These are phyloP conservation scores for Eupleurogrammus muticus DNA, from an alignment of 2,797 vertebrate genomes.

Conservation along the genomic window DNA sequence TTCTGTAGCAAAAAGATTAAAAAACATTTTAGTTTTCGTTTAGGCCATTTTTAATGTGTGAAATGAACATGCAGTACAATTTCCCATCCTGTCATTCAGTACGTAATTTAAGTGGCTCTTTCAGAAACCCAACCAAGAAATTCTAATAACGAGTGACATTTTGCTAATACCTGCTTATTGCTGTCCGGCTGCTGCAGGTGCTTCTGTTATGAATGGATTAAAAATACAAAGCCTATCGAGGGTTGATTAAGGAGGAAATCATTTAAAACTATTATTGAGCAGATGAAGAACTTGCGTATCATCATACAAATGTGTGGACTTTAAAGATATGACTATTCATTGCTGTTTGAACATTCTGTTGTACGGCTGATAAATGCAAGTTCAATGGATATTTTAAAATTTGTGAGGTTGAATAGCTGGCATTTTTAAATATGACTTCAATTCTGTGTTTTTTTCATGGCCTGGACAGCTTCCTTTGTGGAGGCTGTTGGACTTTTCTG, in stretches of 20 bases:
- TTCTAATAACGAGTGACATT: slow-evolving; percentile 43
- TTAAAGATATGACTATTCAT: slow-evolving; percentile 10
- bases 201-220: slow-evolving; percentile 10
- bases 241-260: slow-evolving; percentile 6
- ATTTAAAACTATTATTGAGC: slow-evolving; percentile 8
- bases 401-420: not conserved
- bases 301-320: not conserved
- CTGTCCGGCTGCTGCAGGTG: not conserved
- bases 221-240: slow-evolving; percentile 3
- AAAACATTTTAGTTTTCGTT: not conserved
- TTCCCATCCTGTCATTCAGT: not conserved
- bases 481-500: slow-evolving; percentile 9
- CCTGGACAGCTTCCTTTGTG: slow-evolving; percentile 18
- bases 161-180: slow-evolving; percentile 36
- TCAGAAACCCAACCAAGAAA: slow-evolving; percentile 1
- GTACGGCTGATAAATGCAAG: not conserved
- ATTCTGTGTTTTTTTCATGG: not conserved
- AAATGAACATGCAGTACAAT: not conserved
- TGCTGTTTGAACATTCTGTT: not conserved
- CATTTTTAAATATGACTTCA: slow-evolving; percentile 8
- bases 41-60: not conserved
- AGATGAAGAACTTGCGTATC: slow-evolving; percentile 3
- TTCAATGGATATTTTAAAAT: not conserved
- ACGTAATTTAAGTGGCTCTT: not conserved
- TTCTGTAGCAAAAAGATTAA: not conserved